phyloP scores from a whole-genome alignment of 2,797 vertebrate genomes.

The Sebastes aleutianus region DNA sequence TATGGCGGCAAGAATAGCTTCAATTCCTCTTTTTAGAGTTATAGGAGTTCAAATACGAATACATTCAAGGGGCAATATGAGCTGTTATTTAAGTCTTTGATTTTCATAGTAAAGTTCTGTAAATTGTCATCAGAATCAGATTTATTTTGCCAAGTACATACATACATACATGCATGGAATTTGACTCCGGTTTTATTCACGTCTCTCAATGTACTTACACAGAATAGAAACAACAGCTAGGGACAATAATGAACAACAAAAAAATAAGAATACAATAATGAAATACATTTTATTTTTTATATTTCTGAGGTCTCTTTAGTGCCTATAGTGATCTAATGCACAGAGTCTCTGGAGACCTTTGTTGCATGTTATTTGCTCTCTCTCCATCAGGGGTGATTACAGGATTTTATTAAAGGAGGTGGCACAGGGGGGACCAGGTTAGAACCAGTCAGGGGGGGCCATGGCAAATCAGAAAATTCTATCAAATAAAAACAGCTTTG shows the following conservation, averaged over 20 bases:
- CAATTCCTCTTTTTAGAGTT: not conserved
- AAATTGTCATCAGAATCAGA: not conserved
- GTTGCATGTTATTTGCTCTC: not conserved
- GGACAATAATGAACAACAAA: no score
- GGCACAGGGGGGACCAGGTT: not conserved
- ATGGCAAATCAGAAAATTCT: not conserved
- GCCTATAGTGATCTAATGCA: not conserved
- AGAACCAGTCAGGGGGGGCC: not conserved
- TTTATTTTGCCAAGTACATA: no score
- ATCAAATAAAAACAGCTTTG: no score
- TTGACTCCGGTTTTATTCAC: no score
- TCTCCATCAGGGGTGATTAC: not conserved
- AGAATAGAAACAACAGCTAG: no score
- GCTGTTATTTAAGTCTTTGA: not conserved
- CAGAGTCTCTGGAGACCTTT: not conserved
- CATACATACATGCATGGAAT: no score
- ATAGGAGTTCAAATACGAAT: not conserved
- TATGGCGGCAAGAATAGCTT: not conserved
- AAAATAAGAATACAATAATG: no score
- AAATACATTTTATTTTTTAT: no score
- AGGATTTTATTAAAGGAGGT: not conserved
- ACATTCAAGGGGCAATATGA: no score
- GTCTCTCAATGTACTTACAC: no score
- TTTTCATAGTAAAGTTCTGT: not conserved
- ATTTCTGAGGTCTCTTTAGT: not conserved